Evolutionary conservation across 2,888 invertebrate species (phyloP).

Genomic region (Serripes groenlandicus): DNA sequence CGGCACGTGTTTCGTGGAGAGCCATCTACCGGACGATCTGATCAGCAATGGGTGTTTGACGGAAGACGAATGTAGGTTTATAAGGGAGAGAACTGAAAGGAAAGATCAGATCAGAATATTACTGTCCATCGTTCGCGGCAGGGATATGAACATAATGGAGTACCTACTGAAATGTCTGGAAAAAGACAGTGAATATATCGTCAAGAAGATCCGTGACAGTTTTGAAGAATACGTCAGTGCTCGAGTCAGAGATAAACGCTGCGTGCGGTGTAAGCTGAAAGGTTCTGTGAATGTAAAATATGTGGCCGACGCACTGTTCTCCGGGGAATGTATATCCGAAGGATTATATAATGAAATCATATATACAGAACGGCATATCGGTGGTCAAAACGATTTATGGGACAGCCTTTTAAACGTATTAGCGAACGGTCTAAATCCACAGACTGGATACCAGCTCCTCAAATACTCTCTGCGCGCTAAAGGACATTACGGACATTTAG

Average conservation of each 20-base stretch:
- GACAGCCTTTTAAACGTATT: neutral
- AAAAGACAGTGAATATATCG: neutral
- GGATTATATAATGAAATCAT: constrained; percentile 5
- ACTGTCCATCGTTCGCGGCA: neutral
- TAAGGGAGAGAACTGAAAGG: constrained; percentile 4
- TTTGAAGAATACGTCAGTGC: neutral
- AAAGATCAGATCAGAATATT: constrained; percentile 7
- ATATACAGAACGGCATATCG: neutral
- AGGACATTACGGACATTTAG: constrained; percentile 12
- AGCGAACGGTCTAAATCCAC: neutral
- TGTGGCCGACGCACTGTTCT: neutral
- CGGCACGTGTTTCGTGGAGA: neutral
- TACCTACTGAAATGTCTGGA: neutral
- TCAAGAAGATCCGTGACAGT: neutral
- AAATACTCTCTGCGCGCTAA: neutral
- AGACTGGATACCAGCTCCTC: neutral
- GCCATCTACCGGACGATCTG: neutral
- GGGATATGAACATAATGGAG: neutral
- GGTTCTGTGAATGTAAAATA: neutral
- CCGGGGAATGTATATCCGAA: neutral
- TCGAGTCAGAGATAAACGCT: neutral
- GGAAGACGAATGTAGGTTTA: constrained; percentile 6
- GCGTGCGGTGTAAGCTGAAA: constrained; percentile 3
- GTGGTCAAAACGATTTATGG: constrained; percentile 1
- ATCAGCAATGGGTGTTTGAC: constrained; percentile 10